These are phyloP conservation scores for Hydrochoerus hydrochaeris DNA, from an alignment of 2,113 vertebrate species.

Conservation along the genomic window DNA sequence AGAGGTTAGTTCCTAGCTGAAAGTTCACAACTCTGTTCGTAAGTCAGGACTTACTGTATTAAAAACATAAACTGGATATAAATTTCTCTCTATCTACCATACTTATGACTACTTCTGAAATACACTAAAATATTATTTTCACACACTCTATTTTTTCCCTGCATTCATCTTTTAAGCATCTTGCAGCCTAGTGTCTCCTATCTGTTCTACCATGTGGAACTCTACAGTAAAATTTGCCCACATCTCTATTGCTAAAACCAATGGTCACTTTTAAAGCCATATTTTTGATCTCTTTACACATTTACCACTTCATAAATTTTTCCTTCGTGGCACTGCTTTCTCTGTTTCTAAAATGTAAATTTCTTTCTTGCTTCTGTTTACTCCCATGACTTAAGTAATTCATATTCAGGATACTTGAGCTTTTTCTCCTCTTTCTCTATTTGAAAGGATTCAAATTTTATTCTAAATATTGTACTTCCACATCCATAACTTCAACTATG, in stretches of 20 bases:
- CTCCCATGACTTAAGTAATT: not conserved
- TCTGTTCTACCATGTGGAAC: not conserved
- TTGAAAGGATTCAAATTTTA: not conserved
- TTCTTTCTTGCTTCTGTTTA: not conserved
- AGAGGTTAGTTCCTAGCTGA: no score
- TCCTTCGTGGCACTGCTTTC: not conserved
- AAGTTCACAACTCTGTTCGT: no score
- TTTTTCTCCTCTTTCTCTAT: not conserved
- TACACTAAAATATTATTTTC: not conserved
- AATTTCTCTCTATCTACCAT: not conserved
- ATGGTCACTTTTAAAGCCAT: not conserved
- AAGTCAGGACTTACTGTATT: not conserved
- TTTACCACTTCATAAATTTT: not conserved
- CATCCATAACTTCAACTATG: no score
- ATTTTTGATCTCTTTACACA: not conserved
- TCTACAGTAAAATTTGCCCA: not conserved
- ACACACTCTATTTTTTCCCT: not conserved
- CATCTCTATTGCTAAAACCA: not conserved
- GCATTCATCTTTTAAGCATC: not conserved
- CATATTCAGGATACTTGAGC: not conserved
- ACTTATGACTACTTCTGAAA: not conserved
- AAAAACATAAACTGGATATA: not conserved
- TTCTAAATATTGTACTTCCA: not conserved
- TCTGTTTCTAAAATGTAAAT: not conserved
- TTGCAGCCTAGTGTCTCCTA: not conserved